Percentiles rank a stretch among this genome's conserved stretches.
phyloP scores from a whole-genome alignment of 2,113 vertebrate species.

The Odontophorus gujanensis region DNA sequence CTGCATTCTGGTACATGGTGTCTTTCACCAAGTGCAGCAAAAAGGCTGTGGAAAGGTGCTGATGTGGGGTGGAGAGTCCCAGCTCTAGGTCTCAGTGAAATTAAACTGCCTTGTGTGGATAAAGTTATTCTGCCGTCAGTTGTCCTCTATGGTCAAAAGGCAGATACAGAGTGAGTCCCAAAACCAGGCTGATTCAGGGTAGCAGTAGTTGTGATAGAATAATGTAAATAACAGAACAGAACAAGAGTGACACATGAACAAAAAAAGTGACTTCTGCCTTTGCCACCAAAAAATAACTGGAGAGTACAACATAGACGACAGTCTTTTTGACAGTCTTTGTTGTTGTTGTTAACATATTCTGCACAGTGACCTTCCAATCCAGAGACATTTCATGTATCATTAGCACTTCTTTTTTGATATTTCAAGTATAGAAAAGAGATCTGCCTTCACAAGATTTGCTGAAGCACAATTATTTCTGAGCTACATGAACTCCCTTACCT shows the following conservation, averaged over 20 bases:
- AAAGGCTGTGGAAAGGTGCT: background rate
- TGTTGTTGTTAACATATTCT: background rate
- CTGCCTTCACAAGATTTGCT: conserved; percentile 45
- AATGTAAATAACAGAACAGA: background rate
- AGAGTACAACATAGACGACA: background rate
- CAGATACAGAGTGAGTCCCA: background rate
- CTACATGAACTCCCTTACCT: conserved; percentile 58
- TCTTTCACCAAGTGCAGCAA: background rate
- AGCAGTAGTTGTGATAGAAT: background rate
- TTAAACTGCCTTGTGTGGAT: background rate
- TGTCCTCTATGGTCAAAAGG: background rate
- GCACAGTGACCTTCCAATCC: background rate
- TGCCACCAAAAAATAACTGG: background rate
- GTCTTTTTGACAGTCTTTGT: background rate
- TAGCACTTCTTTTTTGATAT: conserved; percentile 12
- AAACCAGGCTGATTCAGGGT: background rate
- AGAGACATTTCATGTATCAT: conserved; percentile 16
- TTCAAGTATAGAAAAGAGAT: background rate
- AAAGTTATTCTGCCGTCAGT: background rate
- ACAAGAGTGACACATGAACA: background rate
- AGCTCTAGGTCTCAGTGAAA: background rate
- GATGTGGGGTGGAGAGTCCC: background rate
- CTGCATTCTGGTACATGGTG: fast-evolving
- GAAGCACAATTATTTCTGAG: conserved; percentile 54
- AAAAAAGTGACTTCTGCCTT: background rate